Conservation (phyloP, 2,888 invertebrate species). For the Oxystoma pomonae region DNA sequence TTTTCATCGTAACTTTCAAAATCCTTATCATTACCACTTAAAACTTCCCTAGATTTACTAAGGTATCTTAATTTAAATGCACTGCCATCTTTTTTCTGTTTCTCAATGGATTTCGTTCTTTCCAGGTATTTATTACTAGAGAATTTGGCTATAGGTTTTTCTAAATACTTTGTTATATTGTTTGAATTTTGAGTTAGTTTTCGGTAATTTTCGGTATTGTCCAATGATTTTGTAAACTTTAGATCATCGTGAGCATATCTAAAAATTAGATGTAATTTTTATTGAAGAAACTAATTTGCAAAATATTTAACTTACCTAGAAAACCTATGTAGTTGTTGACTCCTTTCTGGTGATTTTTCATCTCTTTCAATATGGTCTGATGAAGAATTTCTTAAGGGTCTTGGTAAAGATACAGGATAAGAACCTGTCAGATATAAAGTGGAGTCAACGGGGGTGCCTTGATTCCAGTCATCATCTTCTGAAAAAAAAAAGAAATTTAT, state of each 20-base stretch:
- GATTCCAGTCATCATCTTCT: constrained; percentile 78
- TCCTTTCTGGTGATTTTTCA: constrained; percentile 32
- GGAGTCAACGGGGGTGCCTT: constrained; percentile 55
- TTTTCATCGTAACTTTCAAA: constrained; percentile 29
- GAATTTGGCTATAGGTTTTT: constrained; percentile 37
- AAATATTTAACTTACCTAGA: constrained; percentile 22
- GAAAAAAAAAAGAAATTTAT: constrained; percentile 44
- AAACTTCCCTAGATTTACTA: constrained; percentile 23
- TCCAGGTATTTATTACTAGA: constrained; percentile 36
- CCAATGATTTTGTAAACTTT: constrained; percentile 45
- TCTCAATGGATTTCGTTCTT: constrained; percentile 34
- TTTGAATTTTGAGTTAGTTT: constrained; percentile 35
- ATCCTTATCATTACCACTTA: constrained; percentile 15
- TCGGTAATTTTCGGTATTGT: constrained; percentile 45
- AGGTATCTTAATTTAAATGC: constrained; percentile 24
- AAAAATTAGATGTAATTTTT: neutral
- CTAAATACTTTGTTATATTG: constrained; percentile 33
- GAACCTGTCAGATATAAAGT: constrained; percentile 53
- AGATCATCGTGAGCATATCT: constrained; percentile 24
- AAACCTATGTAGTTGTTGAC: constrained; percentile 20
- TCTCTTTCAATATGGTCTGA: constrained; percentile 8
- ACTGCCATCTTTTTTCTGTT: constrained; percentile 23
- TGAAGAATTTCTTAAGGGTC: constrained; percentile 34
- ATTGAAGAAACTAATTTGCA: neutral
- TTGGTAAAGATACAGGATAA: constrained; percentile 45